Evolutionary conservation across 2,113 vertebrate species (phyloP).

Genomic region (Lucifuga dentata): DNA sequence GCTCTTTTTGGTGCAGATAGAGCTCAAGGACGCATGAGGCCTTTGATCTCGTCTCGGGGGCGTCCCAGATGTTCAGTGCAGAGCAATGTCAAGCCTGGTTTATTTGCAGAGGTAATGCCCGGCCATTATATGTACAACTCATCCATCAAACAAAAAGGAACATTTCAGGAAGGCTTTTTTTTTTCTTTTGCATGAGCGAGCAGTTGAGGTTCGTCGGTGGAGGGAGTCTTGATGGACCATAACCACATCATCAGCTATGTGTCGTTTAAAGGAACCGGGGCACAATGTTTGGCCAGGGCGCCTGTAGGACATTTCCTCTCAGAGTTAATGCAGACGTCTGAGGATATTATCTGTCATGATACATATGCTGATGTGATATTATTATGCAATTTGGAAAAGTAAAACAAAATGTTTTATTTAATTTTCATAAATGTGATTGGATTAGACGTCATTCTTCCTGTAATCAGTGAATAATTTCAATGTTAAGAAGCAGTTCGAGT

Average conservation of each 20-base stretch:
- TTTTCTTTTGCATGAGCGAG: slow-evolving; percentile 58
- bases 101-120: slow-evolving; percentile 74
- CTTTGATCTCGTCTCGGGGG: slow-evolving; percentile 72
- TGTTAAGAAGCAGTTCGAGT: slow-evolving; percentile 34
- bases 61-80: slow-evolving; percentile 73
- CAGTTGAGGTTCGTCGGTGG: slow-evolving; percentile 62
- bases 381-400: slow-evolving; percentile 29
- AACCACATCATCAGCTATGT: slow-evolving; percentile 48
- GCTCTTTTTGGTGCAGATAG: slow-evolving; percentile 65
- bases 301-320: slow-evolving; percentile 28
- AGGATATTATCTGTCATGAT: slow-evolving; percentile 24
- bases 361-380: no score
- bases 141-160: slow-evolving; percentile 71
- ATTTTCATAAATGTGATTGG: slow-evolving; percentile 22
- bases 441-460: slow-evolving; percentile 23
- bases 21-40: slow-evolving; percentile 64
- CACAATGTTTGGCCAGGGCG: slow-evolving; percentile 28
- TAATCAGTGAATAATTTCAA: slow-evolving; percentile 33
- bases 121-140: slow-evolving; percentile 65
- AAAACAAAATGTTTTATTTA: slow-evolving; percentile 29
- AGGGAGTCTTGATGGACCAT: slow-evolving; percentile 54
- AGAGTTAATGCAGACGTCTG: slow-evolving; percentile 34
- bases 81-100: slow-evolving; percentile 74
- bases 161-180: slow-evolving; percentile 36
- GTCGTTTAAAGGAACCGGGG: slow-evolving; percentile 27